These are phyloP conservation scores for Aurelia sp. DNA, from an alignment of 30 jellyfish, hydroid and myxozoan species.

Conservation along the genomic window DNA sequence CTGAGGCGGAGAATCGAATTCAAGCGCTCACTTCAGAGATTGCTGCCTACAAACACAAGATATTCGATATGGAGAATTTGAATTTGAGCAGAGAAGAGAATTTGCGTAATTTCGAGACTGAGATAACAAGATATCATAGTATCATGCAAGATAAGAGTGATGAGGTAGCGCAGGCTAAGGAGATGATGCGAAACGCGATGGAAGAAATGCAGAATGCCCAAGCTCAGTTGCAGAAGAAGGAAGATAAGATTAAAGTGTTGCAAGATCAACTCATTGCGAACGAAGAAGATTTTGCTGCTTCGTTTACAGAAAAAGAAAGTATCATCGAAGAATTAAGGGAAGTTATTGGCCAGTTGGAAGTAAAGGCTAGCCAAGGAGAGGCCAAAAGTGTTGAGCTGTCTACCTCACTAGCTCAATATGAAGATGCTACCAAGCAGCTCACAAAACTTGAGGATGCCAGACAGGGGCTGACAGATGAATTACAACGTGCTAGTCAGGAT, in stretches of 20 bases:
- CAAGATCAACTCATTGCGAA: constrained; percentile 60
- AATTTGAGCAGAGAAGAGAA: constrained; percentile 63
- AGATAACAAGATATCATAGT: constrained; percentile 45
- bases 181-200: constrained; percentile 31
- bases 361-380: constrained; percentile 17
- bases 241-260: constrained; percentile 31
- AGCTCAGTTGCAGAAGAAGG: constrained; percentile 21
- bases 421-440: constrained; percentile 10
- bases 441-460: neutral
- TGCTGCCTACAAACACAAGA: constrained; percentile 19
- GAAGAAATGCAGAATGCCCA: constrained; percentile 45
- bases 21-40: constrained; percentile 6
- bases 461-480: neutral
- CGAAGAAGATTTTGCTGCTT: constrained; percentile 44
- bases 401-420: neutral
- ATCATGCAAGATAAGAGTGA: constrained; percentile 49
- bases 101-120: constrained; percentile 44
- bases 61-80: constrained; percentile 45
- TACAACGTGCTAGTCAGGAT: neutral
- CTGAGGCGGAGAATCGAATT: neutral
- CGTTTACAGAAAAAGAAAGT: constrained; percentile 40
- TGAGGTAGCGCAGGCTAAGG: constrained; percentile 38
- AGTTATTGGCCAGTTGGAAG: constrained; percentile 23
- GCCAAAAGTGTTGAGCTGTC: constrained; percentile 23
- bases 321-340: constrained; percentile 45